Conservation (phyloP, 2,797 vertebrate species). For the Acropternis orthonyx region DNA sequence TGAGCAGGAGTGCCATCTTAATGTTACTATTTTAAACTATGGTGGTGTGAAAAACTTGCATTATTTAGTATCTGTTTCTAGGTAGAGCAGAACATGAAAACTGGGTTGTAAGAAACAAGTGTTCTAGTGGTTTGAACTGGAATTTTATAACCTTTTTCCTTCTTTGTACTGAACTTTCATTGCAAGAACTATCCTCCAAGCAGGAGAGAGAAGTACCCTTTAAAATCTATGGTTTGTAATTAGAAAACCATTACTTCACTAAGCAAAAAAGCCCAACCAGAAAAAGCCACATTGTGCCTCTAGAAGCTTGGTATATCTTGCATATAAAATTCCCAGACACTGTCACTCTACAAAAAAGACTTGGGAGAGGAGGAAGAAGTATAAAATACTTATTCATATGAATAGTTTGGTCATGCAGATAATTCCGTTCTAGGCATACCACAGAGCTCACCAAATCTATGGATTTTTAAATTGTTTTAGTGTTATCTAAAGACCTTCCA, state of each 20-base stretch:
- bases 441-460: neutral
- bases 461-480: conserved; percentile 3
- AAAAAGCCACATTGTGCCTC: neutral
- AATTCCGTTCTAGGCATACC: neutral
- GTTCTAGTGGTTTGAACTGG: neutral
- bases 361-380: neutral
- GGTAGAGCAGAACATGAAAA: neutral
- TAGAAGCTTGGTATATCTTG: neutral
- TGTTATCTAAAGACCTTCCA: conserved; percentile 23
- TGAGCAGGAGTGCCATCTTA: neutral
- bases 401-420: neutral
- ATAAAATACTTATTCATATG: neutral
- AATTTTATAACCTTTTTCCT: neutral
- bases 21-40: neutral
- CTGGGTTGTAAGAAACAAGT: neutral
- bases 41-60: neutral
- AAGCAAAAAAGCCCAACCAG: neutral
- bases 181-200: neutral
- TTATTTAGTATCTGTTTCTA: conserved; percentile 6
- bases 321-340: neutral
- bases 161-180: neutral
- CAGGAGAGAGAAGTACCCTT: neutral
- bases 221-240: neutral
- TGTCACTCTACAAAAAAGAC: neutral
- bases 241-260: neutral